phyloP scores from a whole-genome alignment of 2,888 invertebrate genomes.

The Lucinisca nassula region DNA sequence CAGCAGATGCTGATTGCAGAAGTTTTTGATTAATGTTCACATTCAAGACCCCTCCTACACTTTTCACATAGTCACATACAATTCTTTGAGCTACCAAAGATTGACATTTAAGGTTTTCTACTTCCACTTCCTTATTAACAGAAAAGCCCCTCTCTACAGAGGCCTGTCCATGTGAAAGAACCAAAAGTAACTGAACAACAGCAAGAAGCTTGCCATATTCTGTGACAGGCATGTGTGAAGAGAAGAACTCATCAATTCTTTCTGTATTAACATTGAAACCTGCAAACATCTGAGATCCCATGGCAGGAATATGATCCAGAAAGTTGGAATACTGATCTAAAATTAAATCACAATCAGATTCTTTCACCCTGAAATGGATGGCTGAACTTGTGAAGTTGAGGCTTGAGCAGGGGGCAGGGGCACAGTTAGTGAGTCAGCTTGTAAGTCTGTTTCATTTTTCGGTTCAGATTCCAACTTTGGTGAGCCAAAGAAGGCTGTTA shows the following conservation, averaged over 20 bases:
- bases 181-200: constrained; percentile 44
- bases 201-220: constrained; percentile 5
- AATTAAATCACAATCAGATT: constrained; percentile 30
- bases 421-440: too few relatives aligned
- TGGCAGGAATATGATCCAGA: constrained; percentile 19
- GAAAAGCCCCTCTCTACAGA: constrained; percentile 74
- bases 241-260: constrained; percentile 42
- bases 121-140: constrained; percentile 69
- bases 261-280: constrained; percentile 29
- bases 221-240: constrained; percentile 18
- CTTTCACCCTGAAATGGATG: constrained; percentile 29
- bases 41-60: constrained; percentile 52
- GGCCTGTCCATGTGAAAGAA: constrained; percentile 76
- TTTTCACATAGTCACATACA: constrained; percentile 58
- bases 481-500: too few relatives aligned
- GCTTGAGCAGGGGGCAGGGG: too few relatives aligned
- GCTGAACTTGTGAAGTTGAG: too few relatives aligned
- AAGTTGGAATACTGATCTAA: constrained; percentile 23
- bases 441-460: too few relatives aligned
- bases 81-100: constrained; percentile 65
- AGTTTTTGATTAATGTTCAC: constrained; percentile 39
- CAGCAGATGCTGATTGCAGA: constrained; percentile 25
- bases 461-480: too few relatives aligned
- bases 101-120: constrained; percentile 62
- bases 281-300: constrained; percentile 32